These are phyloP conservation scores for Coleophora flavipennella DNA, from an alignment of 2,888 invertebrate genomes.

Conservation along the genomic window DNA sequence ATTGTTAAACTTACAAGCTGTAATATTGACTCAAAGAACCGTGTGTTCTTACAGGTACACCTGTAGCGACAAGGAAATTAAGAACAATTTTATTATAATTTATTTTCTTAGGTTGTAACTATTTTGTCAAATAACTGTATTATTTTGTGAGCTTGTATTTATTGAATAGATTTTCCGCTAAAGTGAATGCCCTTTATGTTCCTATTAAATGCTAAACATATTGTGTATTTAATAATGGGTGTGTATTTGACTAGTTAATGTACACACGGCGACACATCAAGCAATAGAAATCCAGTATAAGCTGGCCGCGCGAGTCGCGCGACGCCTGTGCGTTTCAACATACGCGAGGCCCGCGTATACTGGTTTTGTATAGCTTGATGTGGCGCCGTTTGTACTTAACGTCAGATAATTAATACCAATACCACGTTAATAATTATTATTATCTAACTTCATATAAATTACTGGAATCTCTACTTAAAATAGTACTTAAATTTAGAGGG, in stretches of 20 bases:
- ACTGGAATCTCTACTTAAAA: slow-evolving; percentile 63
- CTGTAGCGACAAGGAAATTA: slow-evolving; percentile 52
- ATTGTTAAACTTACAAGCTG: neutral
- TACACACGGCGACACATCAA: too few relatives aligned
- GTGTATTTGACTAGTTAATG: slow-evolving; percentile 3
- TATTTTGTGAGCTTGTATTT: slow-evolving; percentile 34
- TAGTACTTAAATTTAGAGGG: slow-evolving; percentile 65
- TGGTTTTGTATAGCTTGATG: too few relatives aligned
- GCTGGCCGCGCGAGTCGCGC: too few relatives aligned
- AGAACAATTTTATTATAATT: slow-evolving; percentile 36
- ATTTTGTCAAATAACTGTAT: slow-evolving; percentile 31
- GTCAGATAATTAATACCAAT: too few relatives aligned
- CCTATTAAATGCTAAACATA: slow-evolving; percentile 33
- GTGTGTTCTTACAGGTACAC: slow-evolving; percentile 61
- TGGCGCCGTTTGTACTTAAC: too few relatives aligned
- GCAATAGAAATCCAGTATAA: too few relatives aligned
- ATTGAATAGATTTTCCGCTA: slow-evolving; percentile 36
- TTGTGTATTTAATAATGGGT: slow-evolving; percentile 19
- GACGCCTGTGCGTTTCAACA: too few relatives aligned
- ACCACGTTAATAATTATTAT: neutral
- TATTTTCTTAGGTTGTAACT: slow-evolving; percentile 28
- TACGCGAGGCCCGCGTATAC: too few relatives aligned
- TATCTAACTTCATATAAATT: slow-evolving; percentile 9
- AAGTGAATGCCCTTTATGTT: slow-evolving; percentile 47
- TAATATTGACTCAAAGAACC: slow-evolving; percentile 19